Evolutionary conservation across 2,113 vertebrate species (phyloP), one percentile per base, ranked within the genome.

Genomic region (Ia io): DNA sequence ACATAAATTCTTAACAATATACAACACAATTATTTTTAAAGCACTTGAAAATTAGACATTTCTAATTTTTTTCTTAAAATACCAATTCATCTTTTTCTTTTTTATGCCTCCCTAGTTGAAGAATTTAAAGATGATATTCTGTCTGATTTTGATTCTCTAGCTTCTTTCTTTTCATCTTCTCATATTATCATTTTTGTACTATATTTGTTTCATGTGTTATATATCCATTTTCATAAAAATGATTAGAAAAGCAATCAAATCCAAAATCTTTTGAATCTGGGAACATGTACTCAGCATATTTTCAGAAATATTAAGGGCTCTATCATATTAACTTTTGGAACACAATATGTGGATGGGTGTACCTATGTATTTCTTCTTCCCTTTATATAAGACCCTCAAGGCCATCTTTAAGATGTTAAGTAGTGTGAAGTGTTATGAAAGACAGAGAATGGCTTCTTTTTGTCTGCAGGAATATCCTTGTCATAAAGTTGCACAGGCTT

Each of bases 371-470:
- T 74, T 78, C n/a, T 92, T 94, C 74, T 91, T 92, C 61, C 59
- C 74, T 92, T 96, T 90, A 51, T 32, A 74, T 28, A 88, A 91
- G 87, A 82, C 76, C 32, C 82, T 84, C 17, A 49, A 93, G 92
- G 76, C 4, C 11, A 83, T 94, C 93, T 96, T 95, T 84, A 83
- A 93, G 94, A 84, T 44, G 56, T 65, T 56, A 53, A 92, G 69
- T 69, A 85, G 87, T 97, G 93, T 97, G 93, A 96, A 95, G 53
- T 32, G 69, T 90, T 63, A 95, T 95, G 28, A 96, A 97, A 97
- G 59, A 13, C 59, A 83, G 35, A 82, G 77, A 47, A 63, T 56
- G 70, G 6, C 9, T 56, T 30, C 13, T 96, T 94, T 92, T 93
- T 91, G 35, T 95, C 88, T 96, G 51, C 14, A 79, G 47, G 14